Evolutionary conservation across 23 tunicate species (phyloP).

Genomic region (Phallusia fumigata): DNA sequence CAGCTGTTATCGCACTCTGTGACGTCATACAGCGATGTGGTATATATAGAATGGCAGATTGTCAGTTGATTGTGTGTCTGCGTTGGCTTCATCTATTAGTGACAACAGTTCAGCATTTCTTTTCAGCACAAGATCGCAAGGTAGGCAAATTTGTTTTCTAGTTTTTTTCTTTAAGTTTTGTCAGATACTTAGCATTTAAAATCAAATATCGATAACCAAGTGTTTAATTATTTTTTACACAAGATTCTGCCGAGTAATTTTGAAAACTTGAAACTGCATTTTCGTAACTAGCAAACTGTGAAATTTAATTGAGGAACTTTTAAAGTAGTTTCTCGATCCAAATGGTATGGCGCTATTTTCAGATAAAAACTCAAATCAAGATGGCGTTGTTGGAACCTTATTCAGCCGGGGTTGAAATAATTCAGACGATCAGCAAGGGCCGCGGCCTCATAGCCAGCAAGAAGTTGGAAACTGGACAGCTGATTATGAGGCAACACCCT

Average conservation of each 20-base stretch:
- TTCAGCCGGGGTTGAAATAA: constrained; percentile 39
- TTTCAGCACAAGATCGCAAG: too few species aligned
- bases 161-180: too few species aligned
- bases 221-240: too few species aligned
- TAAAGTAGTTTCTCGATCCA: too few species aligned
- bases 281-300: not conserved
- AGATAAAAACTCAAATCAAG: too few species aligned
- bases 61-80: not conserved
- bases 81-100: too few species aligned
- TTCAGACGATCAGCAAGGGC: constrained; percentile 69
- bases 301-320: not conserved
- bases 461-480: constrained; percentile 70
- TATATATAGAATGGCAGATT: constrained; percentile 1
- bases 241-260: too few species aligned
- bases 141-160: too few species aligned
- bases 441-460: constrained; percentile 89
- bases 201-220: too few species aligned
- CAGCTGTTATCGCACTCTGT: not conserved
- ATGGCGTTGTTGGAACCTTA: not conserved
- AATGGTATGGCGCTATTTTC: too few species aligned
- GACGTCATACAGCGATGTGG: not conserved
- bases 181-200: too few species aligned
- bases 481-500: constrained; percentile 58
- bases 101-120: too few species aligned
- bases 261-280: not conserved